A percentile compares a stretch with the other conserved stretches of the same genome.
These are phyloP conservation scores for Lates calcarifer DNA, from an alignment of 2,113 vertebrate species.

Conservation along the genomic window DNA sequence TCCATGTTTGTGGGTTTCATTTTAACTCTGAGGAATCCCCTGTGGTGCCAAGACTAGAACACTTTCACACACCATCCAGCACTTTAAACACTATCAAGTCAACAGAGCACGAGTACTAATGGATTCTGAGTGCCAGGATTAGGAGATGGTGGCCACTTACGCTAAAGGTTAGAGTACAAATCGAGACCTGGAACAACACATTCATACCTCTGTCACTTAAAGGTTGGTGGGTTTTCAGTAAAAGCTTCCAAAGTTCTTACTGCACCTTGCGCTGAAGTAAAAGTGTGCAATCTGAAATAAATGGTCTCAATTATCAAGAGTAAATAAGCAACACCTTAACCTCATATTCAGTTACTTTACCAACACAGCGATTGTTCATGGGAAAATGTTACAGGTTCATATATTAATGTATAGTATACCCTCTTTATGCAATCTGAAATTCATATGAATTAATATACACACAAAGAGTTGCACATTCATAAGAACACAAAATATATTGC, in stretches of 20 bases:
- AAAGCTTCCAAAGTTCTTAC: neutral
- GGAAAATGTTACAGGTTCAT: neutral
- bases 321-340: neutral
- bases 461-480: neutral
- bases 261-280: neutral
- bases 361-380: neutral
- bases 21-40: neutral
- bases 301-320: neutral
- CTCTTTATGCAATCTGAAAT: neutral
- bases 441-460: neutral
- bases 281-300: neutral
- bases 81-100: neutral
- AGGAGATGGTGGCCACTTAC: neutral
- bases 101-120: neutral
- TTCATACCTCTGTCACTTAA: neutral
- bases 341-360: neutral
- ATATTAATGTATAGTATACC: neutral
- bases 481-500: too few species aligned
- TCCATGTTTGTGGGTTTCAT: neutral
- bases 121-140: slow-evolving; percentile 6
- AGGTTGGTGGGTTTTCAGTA: neutral
- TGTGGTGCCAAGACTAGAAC: neutral
- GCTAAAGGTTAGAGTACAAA: neutral
- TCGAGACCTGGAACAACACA: neutral
- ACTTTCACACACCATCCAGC: neutral